phyloP scores from a whole-genome alignment of 2,797 vertebrate genomes.

The Lateolabrax maculatus region DNA sequence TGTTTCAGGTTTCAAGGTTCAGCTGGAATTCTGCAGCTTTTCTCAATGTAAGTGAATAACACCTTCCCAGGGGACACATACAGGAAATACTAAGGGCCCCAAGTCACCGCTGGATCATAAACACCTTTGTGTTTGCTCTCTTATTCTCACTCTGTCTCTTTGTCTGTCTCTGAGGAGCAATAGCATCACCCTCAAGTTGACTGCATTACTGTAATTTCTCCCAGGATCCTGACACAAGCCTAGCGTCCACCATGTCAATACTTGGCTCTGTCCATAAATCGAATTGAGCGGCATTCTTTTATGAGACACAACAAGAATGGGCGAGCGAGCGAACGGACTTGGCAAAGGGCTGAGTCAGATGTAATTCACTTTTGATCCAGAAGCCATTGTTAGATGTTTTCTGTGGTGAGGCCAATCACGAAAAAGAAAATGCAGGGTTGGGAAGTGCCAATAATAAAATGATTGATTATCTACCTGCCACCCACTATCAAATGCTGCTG shows the following conservation, averaged over 20 bases:
- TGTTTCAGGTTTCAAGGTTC: slow-evolving; percentile 73
- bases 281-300: slow-evolving; percentile 44
- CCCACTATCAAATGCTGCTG: background rate
- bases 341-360: slow-evolving; percentile 38
- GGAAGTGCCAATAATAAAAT: background rate
- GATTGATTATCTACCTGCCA: background rate
- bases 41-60: slow-evolving; percentile 55
- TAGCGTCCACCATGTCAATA: slow-evolving; percentile 59
- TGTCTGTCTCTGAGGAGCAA: slow-evolving; percentile 68
- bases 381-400: background rate
- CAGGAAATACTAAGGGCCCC: slow-evolving; percentile 63
- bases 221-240: slow-evolving; percentile 52
- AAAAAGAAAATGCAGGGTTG: background rate
- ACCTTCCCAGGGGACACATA: slow-evolving; percentile 61
- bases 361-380: slow-evolving; percentile 3
- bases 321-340: slow-evolving; percentile 27
- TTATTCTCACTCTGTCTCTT: slow-evolving; percentile 62
- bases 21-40: slow-evolving; percentile 52
- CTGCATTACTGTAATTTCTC: slow-evolving; percentile 64
- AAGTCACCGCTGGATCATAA: slow-evolving; percentile 59
- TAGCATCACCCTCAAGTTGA: slow-evolving; percentile 40
- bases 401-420: background rate
- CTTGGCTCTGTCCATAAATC: slow-evolving; percentile 57
- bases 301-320: slow-evolving; percentile 46
- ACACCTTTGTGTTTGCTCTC: slow-evolving; percentile 71